Base-by-base conservation (phyloP, 2,797 vertebrate genomes). In the Numenius phaeopus region DNA sequence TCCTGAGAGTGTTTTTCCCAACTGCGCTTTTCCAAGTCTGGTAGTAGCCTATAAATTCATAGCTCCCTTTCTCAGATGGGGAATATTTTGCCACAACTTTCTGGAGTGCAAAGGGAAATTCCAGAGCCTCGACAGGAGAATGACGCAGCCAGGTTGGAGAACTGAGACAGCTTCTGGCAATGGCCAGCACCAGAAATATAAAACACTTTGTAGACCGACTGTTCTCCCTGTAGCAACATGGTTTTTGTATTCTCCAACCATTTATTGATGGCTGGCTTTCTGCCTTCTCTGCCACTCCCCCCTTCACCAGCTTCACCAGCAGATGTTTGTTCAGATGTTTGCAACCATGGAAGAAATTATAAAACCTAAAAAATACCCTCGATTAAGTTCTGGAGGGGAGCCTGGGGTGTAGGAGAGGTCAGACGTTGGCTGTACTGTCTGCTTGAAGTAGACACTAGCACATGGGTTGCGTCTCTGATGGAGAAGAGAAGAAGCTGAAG, bases 291-390 rank as follows among this genome's bases (percentile, higher is more conserved):
- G 54, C 73, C 58, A 15, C 34, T 40, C 9, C 47, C 46, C 58
- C n/a, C 55, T 77, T 77, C 55, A 69, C 65, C 61, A 86, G 37
- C 85, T 80, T 75, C 59, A 83, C 37, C 57, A 93, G 64, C 79
- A 95, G 76, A 92, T 94, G 82, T 96, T 94, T 87, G n/a, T 85
- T 61, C 96, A 92, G 93, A 93, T 93, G 83, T 92, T 90, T 11
- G 1, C 34, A 87, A 67, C 83, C 49, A 69, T 52, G 72, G 67
- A 86, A 85, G 77, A 91, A 83, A 71, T 70, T 59, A 70, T 37
- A 46, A 82, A 86, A 69, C 11, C 47, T 69, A 58, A 89, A 82
- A 89, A 91, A 66, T 73, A 30, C 50, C 46, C 54, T 87, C 69
- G 83, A 34, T 71, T 81, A 64, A 81, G 57, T 40, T 29, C 50